Base-by-base conservation (phyloP, 30 jellyfish, hydroid and myxozoan genomes). In the Morbakka virulenta region DNA sequence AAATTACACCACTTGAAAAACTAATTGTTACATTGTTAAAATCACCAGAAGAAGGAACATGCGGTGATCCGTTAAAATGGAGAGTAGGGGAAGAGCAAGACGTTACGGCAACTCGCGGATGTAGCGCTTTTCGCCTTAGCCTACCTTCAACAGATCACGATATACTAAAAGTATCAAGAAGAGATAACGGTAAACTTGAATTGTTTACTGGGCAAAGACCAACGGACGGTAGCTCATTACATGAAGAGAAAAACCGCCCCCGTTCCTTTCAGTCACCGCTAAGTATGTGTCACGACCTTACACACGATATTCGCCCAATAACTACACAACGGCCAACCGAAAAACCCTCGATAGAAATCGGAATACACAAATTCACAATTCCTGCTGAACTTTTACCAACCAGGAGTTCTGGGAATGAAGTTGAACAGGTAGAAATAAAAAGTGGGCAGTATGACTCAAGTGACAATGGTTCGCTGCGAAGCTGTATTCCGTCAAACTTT, bases 21-120 rank as follows among this genome's bases (percentile, higher is more conserved):
- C 71, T 84, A 4, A 74, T 84, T 29, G 95, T 75, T 2, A 85
- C 72, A 24, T 67, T 78, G 22, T 75, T 84, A 32, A 84, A 52
- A 20, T 80, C 95, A 4, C 89, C 77, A 31, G 87, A 84, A 0
- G 85, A 73, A 23, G 89, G 95, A 0, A 84, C 93, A 13, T 91
- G 98, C 72, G 98, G 96, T 1, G 92, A 69, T 31, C 36, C 98
- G 12, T 57, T 80, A 24, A 83, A 77, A 22, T 91, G 98, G 98
- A 32, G 66, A 24, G 47, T 69, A 62, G 98, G 91, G 35, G 52
- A 0, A 23, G 90, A 79, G 28, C 98, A 91, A 69, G 88, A 91
- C 74, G 94, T 91, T 21, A 83, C 91, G 31, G 30, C 48, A 2
- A 77, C 98, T 1, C 57, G 69, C 0, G 98, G 98, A 22, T 91